A percentile compares a stretch with the other conserved stretches of the same genome.
Evolutionary conservation across 2,113 vertebrate species (phyloP).

Genomic region (Pachyramphus minor): DNA sequence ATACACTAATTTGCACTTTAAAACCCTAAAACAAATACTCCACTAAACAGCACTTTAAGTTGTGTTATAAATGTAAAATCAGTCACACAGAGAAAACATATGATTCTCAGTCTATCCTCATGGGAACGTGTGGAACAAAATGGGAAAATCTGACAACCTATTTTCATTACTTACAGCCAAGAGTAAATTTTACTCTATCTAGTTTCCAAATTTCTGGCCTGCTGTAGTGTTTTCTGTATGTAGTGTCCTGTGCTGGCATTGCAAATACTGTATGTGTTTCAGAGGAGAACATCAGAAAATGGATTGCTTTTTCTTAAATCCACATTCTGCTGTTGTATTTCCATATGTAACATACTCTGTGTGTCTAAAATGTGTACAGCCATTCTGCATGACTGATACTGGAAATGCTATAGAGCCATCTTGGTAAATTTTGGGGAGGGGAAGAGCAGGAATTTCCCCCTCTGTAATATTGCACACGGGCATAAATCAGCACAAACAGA

Average conservation of each 20-base stretch:
- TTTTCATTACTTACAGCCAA: background rate
- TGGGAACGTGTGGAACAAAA: slow-evolving; percentile 47
- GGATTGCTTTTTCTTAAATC: slow-evolving; percentile 40
- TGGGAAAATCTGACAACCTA: background rate
- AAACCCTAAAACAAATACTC: slow-evolving; percentile 5
- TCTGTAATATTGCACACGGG: background rate
- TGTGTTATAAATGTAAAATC: slow-evolving; percentile 21
- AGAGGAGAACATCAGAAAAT: slow-evolving; percentile 50
- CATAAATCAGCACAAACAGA: slow-evolving; percentile 13
- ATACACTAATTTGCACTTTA: slow-evolving; percentile 45
- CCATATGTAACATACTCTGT: slow-evolving; percentile 43
- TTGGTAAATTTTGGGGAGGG: background rate
- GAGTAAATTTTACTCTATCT: slow-evolving; percentile 16
- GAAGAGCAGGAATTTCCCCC: slow-evolving; percentile 2
- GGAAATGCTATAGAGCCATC: background rate
- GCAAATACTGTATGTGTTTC: slow-evolving; percentile 34
- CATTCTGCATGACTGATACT: slow-evolving; percentile 22
- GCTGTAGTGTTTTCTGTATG: slow-evolving; percentile 57
- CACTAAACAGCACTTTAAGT: slow-evolving; percentile 44
- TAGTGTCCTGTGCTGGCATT: slow-evolving; percentile 66
- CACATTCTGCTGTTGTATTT: slow-evolving; percentile 53
- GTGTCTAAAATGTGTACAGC: slow-evolving; percentile 41
- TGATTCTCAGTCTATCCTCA: slow-evolving; percentile 59
- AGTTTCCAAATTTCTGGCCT: slow-evolving; percentile 53
- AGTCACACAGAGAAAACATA: slow-evolving; percentile 62